A percentile compares a stretch with the other conserved stretches of the same genome.
Evolutionary conservation across 2,888 invertebrate genomes (phyloP).

Genomic region (Epicampocera succincta): DNA sequence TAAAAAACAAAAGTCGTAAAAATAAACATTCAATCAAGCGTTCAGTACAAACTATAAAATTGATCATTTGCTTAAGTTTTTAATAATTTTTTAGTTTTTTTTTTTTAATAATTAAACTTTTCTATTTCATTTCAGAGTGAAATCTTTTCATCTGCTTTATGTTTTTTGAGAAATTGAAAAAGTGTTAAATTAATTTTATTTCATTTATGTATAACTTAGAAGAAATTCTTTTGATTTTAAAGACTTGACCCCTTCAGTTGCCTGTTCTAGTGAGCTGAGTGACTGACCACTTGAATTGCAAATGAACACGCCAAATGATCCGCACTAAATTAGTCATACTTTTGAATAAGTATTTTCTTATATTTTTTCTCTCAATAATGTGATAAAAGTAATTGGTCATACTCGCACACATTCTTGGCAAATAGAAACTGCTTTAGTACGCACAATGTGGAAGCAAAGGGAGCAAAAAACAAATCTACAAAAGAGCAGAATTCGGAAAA

Average conservation of each 20-base stretch:
- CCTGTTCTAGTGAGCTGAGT: neutral
- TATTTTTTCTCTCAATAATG: neutral
- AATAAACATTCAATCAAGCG: conserved; percentile 26
- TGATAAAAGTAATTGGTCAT: neutral
- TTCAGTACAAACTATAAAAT: conserved; percentile 19
- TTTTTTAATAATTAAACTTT: neutral
- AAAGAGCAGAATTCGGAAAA: too few species aligned
- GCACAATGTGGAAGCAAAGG: too few species aligned
- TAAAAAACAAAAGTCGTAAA: conserved; percentile 4
- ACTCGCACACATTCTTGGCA: neutral
- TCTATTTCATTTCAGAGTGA: neutral
- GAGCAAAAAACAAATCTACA: too few species aligned
- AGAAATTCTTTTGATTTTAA: conserved; percentile 22
- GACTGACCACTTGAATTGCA: conserved; percentile 9
- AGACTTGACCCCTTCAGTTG: conserved; percentile 19
- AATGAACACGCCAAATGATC: conserved; percentile 12
- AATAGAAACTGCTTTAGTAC: too few species aligned
- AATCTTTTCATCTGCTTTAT: conserved; percentile 17
- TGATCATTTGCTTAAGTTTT: neutral
- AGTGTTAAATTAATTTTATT: conserved; percentile 21
- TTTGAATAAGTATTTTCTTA: neutral
- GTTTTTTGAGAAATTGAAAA: conserved; percentile 1
- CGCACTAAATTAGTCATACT: conserved; percentile 30
- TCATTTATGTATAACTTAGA: neutral
- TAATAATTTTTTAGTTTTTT: too few species aligned